Evolutionary conservation across 2,888 invertebrate species (phyloP), one percentile per base, ranked within the genome.

Genomic region (Perizoma affinitatum): DNA sequence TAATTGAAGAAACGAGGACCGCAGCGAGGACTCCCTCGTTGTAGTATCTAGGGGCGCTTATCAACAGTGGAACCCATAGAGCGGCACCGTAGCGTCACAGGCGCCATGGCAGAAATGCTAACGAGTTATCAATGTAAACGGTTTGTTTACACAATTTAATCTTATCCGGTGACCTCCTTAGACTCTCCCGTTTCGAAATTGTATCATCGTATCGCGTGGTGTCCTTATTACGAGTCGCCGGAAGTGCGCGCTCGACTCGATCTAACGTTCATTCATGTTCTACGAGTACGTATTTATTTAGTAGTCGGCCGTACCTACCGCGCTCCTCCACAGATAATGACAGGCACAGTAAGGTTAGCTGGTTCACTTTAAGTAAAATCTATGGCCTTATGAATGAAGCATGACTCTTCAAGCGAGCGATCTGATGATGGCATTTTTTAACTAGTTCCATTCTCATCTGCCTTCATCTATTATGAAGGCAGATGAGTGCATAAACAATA

Each of bases 91-190:
- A 78, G 79, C 86, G 85, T 86, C 86, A 86, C 75, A 84, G 88
- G 88, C 88, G 89, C 86, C 88, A 82, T 82, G 84, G 89, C 88
- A 89, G 85, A 88, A 90, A 86, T 83, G 80, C 86, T 85, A 86
- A 83, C 84, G 77, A 88, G 86, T 88, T 90, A 92, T 91, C 90
- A 89, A 88, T 86, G 87, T 89, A 88, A 88, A 88, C 90, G 87
- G 88, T 88, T 88, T 90, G 89, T 91, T 91, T 91, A 90, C 90
- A 86, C 89, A 88, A 90, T 88, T 84, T 90, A 91, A 91, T 92
- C 91, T 91, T 92, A 92, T 92, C 92, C 90, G 86, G 85, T 88
- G 90, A 87, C 91, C 92, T 90, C 88, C 88, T 92, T 91, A 88
- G 83, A 86, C 84, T 85, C 85, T 90, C 90, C 91, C 88, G 91